Base-by-base conservation (phyloP, 2,888 invertebrate genomes). In the Boloria selene region DNA sequence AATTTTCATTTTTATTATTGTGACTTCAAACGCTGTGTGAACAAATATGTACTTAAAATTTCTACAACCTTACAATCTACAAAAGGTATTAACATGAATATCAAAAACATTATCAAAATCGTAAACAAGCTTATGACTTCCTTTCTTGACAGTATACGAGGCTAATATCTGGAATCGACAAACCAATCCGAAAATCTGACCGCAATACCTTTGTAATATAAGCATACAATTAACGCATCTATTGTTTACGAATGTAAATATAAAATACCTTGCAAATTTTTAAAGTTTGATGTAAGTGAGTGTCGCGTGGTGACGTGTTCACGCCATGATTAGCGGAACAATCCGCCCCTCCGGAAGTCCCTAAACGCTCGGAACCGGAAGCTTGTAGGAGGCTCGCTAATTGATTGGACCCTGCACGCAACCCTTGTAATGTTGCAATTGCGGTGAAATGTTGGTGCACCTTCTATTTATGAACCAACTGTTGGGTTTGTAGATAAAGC, bases 341-440 rank as follows among this genome's bases (percentile, higher is more conserved):
- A 68, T 72, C 73, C 69, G 72, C 84, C 83, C 77, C 80, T 79
- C 82, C 89, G 90, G 90, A 91, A 86, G 88, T 86, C 78, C 82
- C 86, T 90, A 89, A 89, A 89, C 88, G 87, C 81, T 88, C 87
- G 88, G 87, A 87, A 87, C 79, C 88, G 90, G 90, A 89, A 89
- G 86, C 84, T 82, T 82, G 86, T 83, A 85, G 82, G 82, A 85
- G 83, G 82, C 80, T 76, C 79, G 79, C 86, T 91, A 92, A 92
- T 92, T 91, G 90, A 92, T 90, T 90, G 88, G 77, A 76, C 82
- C 84, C 79, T 71, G 80, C 77, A 77, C 77, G 78, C 79, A 84
- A 84, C 87, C 86, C 85, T 85, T 79, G 77, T 73, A 74, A 72
- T 69, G 71, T 70, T 69, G 70, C 69, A 70, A 72, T 69, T 74